Percentiles rank a stretch among this genome's conserved stretches.
These are phyloP conservation scores for Rapana venosa DNA, from an alignment of 2,888 invertebrate genomes.

Conservation along the genomic window DNA sequence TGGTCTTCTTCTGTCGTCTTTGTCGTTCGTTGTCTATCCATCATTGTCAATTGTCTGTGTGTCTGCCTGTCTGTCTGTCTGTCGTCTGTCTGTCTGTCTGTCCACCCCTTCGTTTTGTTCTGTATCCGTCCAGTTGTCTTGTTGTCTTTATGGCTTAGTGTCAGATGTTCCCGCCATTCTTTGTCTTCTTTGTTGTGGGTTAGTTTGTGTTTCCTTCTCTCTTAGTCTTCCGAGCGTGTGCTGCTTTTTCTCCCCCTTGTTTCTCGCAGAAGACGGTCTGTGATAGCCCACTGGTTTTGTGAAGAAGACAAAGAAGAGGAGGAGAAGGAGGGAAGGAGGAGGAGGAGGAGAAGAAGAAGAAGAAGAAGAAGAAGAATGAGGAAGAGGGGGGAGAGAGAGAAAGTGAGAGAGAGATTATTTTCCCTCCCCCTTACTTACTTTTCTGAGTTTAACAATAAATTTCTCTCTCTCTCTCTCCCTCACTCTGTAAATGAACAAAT, in stretches of 20 bases:
- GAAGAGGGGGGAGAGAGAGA: neutral
- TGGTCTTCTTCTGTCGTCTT: neutral
- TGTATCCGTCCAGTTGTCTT: neutral
- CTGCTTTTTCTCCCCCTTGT: neutral
- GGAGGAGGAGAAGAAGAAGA: too few relatives aligned
- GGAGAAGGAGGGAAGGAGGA: neutral
- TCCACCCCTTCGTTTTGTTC: neutral
- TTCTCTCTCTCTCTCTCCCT: neutral
- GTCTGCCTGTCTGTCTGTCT: neutral
- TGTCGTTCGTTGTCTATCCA: neutral
- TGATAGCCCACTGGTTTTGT: too few relatives aligned
- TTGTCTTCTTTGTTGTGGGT: neutral
- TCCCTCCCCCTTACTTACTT: neutral
- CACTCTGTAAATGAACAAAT: neutral
- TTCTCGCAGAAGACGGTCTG: neutral
- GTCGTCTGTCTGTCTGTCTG: neutral
- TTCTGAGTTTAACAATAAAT: neutral
- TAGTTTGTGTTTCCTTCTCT: neutral
- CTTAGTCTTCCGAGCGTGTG: neutral
- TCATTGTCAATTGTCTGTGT: neutral
- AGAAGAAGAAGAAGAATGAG: neutral
- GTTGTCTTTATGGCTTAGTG: neutral
- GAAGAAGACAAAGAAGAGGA: neutral
- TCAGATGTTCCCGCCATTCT: neutral
- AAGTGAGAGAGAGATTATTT: neutral